Base-by-base conservation (phyloP, 92 coral and sea anemone genomes). In the Siderastrea siderea region DNA sequence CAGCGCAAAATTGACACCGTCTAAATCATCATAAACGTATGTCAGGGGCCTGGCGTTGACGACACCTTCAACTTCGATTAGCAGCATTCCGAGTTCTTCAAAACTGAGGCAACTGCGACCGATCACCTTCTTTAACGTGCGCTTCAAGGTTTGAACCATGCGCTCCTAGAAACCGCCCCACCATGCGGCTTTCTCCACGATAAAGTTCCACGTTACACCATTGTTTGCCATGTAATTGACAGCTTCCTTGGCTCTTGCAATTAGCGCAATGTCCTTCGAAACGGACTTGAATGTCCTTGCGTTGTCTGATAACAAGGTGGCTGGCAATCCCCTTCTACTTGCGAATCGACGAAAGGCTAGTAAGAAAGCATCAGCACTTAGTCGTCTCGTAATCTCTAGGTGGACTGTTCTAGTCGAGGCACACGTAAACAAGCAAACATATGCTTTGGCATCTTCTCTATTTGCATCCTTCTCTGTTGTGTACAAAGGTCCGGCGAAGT, bases 261-360 rank as follows among this genome's bases (percentile, higher is more conserved):
- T 88, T 44, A 76, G 84, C 26, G 78, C 75, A 71, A 79, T 75
- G 19, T 79, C 92, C 55, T 68, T 65, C 49, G 81, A 72, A n/a
- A 88, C 82, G 6, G 92, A 72, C 79, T 80, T 79, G 67, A 92
- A 92, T n/a, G 92, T 87, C 68, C 88, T 92, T 1, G 94, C 92
- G 47, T 91, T 84, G 72, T 91, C 92, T 44, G 92, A 92, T 74
- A 84, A 77, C 63, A 92, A 51, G 5, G 90, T 84, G 76, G 87
- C 90, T 46, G 95, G 92, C 59, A 92, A 77, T 12, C 95, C 95
- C 26, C 95, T 85, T 74, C 92, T 73, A 61, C 87, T 84, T 17
- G 71, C 78, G 69, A 91, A 91, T 84, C 90, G 76, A 46, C 87
- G 84, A 75, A 88, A 92, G 5, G 92, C 92, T 59, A 77, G 57